Percentiles rank a stretch among this genome's conserved stretches.
Conservation (phyloP, 2,113 vertebrate genomes). For the Gulo gulo region DNA sequence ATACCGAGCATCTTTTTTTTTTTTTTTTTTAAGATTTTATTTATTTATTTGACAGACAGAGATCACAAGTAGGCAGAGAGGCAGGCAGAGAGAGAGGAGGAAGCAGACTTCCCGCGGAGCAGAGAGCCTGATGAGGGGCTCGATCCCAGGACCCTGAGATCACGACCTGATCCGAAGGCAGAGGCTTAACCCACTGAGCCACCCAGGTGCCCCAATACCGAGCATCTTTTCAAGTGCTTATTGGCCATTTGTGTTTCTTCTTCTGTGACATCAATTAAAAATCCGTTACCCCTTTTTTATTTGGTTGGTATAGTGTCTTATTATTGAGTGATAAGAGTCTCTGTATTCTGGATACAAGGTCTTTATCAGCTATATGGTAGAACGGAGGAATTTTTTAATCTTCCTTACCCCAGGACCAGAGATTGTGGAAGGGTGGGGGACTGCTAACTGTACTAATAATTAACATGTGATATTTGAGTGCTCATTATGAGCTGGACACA, state of each 20-base stretch:
- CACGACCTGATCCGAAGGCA: no score
- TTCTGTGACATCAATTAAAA: not conserved
- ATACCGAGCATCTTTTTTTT: not conserved
- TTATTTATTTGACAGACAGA: no score
- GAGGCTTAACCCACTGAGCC: no score
- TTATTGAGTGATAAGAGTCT: not conserved
- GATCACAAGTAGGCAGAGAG: no score
- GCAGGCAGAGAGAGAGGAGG: no score
- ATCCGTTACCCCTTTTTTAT: not conserved
- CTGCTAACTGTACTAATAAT: not conserved
- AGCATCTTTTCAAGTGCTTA: not conserved
- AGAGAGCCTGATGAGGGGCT: no score
- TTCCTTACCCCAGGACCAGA: not conserved
- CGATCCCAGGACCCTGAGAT: no score
- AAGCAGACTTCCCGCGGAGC: fast-evolving
- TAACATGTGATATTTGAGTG: not conserved
- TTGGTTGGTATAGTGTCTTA: not conserved
- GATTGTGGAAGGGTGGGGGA: not conserved
- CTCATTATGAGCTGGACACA: not conserved
- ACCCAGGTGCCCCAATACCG: not conserved
- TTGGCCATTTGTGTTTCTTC: not conserved
- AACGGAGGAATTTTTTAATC: not conserved
- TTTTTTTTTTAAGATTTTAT: no score
- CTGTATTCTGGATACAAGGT: not conserved
- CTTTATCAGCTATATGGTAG: not conserved